A percentile compares a stretch with the other conserved stretches of the same genome.
phyloP scores from a whole-genome alignment of 2,113 vertebrate genomes.

The Ceratotherium simum region DNA sequence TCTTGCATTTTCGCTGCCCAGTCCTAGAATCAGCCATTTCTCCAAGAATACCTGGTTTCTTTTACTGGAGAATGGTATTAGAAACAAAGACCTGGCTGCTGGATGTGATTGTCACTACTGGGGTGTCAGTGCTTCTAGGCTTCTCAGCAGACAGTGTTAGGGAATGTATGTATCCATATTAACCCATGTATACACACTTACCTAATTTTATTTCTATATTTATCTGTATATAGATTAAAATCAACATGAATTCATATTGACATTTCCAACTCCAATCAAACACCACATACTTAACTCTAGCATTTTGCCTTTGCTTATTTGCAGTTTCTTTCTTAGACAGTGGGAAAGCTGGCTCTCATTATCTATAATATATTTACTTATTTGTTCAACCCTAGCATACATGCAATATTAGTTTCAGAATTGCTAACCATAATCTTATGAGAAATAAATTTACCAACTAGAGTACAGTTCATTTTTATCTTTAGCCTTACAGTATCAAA shows the following conservation, averaged over 20 bases:
- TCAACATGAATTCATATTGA: background rate
- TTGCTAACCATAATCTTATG: background rate
- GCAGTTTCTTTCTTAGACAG: background rate
- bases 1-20: background rate
- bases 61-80: background rate
- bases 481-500: slow-evolving; percentile 18
- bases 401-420: slow-evolving; percentile 22
- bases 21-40: background rate
- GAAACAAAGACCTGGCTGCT: background rate
- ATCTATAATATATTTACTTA: slow-evolving; percentile 15
- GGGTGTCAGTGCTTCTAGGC: background rate
- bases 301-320: slow-evolving; percentile 8
- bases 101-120: background rate
- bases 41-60: background rate
- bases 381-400: background rate
- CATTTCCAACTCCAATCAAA: background rate
- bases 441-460: background rate
- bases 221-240: background rate
- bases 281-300: background rate
- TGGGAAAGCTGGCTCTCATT: background rate
- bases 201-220: background rate
- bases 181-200: background rate
- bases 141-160: background rate
- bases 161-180: background rate
- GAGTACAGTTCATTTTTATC: background rate